These are phyloP conservation scores for Mallotus villosus DNA, from an alignment of 2,797 vertebrate species.

Conservation along the genomic window DNA sequence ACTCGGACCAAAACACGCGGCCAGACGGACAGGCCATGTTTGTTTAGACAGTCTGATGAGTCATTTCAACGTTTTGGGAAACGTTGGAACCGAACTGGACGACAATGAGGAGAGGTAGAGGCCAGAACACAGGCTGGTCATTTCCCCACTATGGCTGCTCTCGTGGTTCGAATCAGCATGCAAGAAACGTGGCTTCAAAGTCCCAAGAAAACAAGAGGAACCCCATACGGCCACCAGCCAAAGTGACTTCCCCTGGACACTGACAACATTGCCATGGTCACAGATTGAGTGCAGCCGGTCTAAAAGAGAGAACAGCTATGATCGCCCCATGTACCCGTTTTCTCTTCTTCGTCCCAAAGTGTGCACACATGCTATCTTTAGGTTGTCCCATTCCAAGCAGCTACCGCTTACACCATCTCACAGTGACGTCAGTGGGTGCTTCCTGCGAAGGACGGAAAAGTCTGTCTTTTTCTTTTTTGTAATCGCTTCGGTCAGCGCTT, in stretches of 20 bases:
- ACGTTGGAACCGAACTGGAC: not conserved
- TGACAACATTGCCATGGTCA: slow-evolving; percentile 78
- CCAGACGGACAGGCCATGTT: slow-evolving; percentile 5
- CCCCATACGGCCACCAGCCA: slow-evolving; percentile 72
- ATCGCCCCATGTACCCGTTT: not conserved
- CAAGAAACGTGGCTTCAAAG: slow-evolving; percentile 72
- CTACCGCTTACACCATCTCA: not conserved
- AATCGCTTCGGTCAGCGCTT: slow-evolving; percentile 29
- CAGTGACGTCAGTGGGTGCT: not conserved
- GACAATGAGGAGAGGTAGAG: slow-evolving; percentile 8
- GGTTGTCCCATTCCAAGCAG: too few species aligned
- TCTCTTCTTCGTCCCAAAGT: not conserved
- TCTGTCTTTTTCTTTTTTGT: slow-evolving; percentile 21
- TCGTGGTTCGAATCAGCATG: slow-evolving; percentile 74
- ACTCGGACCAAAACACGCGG: slow-evolving; percentile 29
- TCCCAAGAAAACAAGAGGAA: slow-evolving; percentile 74
- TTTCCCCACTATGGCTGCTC: slow-evolving; percentile 39
- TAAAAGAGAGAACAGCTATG: slow-evolving; percentile 39
- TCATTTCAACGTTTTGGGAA: not conserved
- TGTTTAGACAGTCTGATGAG: slow-evolving; percentile 1
- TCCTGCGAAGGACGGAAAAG: slow-evolving; percentile 22
- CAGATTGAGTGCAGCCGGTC: slow-evolving; percentile 57
- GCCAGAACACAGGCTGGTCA: slow-evolving; percentile 22
- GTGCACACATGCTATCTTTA: too few species aligned
- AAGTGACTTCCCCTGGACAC: slow-evolving; percentile 71